Evolutionary conservation across 2,113 vertebrate species (phyloP).

Genomic region (Rhinichthys klamathensis): DNA sequence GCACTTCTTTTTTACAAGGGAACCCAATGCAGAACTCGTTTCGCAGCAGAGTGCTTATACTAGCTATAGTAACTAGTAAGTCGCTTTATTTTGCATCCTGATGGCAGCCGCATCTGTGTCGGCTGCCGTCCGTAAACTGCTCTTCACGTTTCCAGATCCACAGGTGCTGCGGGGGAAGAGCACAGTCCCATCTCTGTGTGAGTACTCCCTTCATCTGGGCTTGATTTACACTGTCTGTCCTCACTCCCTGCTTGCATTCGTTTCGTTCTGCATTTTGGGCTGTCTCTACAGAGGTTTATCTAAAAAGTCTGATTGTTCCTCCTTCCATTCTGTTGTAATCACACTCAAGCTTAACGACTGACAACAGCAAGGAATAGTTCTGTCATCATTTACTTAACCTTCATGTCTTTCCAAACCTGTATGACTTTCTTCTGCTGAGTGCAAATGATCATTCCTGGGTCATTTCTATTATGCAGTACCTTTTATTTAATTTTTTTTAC

Average conservation of each 20-base stretch:
- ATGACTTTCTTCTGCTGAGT: neutral
- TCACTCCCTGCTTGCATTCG: conserved; percentile 61
- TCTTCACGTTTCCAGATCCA: conserved; percentile 96
- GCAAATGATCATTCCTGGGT: neutral
- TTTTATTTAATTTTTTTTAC: neutral
- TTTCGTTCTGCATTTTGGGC: conserved; percentile 62
- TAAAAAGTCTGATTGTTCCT: conserved; percentile 69
- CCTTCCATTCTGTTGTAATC: neutral
- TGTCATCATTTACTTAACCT: neutral
- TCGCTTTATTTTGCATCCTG: conserved; percentile 29
- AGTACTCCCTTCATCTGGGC: conserved; percentile 80
- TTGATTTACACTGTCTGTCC: conserved; percentile 54
- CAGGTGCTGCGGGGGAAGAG: conserved; percentile 91
- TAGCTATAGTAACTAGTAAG: neutral
- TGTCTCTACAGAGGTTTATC: conserved; percentile 72
- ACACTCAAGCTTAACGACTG: neutral
- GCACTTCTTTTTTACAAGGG: no score
- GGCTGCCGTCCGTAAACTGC: conserved; percentile 61
- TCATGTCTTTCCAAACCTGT: neutral
- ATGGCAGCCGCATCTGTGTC: conserved; percentile 18
- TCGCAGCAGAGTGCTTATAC: neutral
- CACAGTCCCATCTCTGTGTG: conserved; percentile 95
- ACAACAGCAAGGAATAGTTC: neutral
- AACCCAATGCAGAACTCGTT: neutral
- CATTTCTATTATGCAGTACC: neutral